Percentiles rank a stretch among this genome's conserved stretches.
Evolutionary conservation across 2,797 vertebrate genomes (phyloP).

Genomic region (Lophius americanus): DNA sequence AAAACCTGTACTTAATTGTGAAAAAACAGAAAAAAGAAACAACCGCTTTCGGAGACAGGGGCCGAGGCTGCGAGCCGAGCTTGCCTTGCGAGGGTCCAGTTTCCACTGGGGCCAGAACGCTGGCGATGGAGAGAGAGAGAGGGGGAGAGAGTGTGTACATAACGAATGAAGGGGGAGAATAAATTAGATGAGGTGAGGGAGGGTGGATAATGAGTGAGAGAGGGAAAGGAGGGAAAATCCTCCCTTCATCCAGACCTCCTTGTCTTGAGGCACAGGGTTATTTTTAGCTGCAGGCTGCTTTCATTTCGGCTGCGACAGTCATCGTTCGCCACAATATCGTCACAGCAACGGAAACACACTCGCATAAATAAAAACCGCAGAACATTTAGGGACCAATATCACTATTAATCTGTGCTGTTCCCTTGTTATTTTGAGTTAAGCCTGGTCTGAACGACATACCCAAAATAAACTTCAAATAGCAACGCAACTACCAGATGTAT

Average conservation of each 20-base stretch:
- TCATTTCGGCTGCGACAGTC: conserved; percentile 71
- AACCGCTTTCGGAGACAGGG: conserved; percentile 53
- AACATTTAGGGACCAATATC: background rate
- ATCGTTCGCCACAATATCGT: conserved; percentile 67
- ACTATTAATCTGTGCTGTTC: conserved; percentile 9
- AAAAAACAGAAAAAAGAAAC: conserved; percentile 71
- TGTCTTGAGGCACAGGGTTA: conserved; percentile 73
- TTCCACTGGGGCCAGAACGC: conserved; percentile 63
- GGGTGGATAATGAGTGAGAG: conserved; percentile 50
- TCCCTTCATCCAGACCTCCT: conserved; percentile 56
- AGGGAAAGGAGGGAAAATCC: conserved; percentile 14
- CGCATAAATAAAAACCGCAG: background rate
- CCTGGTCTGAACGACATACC: no score
- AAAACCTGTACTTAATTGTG: conserved; percentile 80
- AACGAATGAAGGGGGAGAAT: conserved; percentile 58
- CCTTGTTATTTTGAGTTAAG: no score
- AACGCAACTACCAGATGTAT: no score
- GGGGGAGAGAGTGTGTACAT: conserved; percentile 30
- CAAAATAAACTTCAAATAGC: no score
- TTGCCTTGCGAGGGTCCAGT: conserved; percentile 54
- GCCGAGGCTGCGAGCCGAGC: conserved; percentile 54
- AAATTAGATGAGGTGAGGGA: conserved; percentile 43
- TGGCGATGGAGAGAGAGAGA: conserved; percentile 34
- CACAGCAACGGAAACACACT: conserved; percentile 41
- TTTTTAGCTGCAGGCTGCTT: conserved; percentile 80